Evolutionary conservation across 2,113 vertebrate genomes (phyloP).

Genomic region (Gadus macrocephalus): DNA sequence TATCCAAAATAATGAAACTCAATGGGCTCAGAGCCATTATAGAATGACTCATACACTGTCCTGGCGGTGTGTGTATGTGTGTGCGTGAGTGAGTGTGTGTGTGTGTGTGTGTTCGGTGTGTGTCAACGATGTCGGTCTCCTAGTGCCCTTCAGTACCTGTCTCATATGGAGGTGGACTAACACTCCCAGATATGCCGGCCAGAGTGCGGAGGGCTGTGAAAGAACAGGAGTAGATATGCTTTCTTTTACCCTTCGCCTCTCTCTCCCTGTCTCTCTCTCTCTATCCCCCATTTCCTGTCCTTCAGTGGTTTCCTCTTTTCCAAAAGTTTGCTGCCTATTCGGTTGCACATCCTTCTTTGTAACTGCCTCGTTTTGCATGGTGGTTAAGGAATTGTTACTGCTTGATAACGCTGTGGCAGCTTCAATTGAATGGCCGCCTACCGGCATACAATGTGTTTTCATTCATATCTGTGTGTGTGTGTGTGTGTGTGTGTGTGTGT

Average conservation of each 20-base stretch:
- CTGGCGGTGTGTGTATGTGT: not conserved
- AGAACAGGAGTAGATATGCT: constrained; percentile 62
- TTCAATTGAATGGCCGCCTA: no score
- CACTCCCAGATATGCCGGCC: constrained; percentile 62
- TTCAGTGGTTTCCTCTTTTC: not conserved
- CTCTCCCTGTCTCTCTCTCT: constrained; percentile 28
- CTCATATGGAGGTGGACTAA: constrained; percentile 67
- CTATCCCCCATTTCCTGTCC: not conserved
- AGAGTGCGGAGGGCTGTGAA: constrained; percentile 53
- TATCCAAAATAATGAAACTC: no score
- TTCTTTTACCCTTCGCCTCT: constrained; percentile 45
- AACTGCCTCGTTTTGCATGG: constrained; percentile 17
- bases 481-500: no score
- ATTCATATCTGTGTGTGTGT: no score
- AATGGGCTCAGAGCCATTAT: no score
- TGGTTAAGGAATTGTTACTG: constrained; percentile 3
- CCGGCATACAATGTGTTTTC: no score
- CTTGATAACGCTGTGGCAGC: no score
- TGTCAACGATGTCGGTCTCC: constrained; percentile 51
- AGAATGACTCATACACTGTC: not conserved
- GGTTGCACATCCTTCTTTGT: constrained; percentile 26
- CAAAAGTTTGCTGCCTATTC: constrained; percentile 33
- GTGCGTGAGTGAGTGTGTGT: not conserved
- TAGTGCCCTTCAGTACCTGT: constrained; percentile 70
- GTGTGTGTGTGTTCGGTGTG: constrained; percentile 19